Evolutionary conservation across 37 sponge, comb jelly and placozoan genomes (phyloP).

Genomic region (Ephydatia muelleri): DNA sequence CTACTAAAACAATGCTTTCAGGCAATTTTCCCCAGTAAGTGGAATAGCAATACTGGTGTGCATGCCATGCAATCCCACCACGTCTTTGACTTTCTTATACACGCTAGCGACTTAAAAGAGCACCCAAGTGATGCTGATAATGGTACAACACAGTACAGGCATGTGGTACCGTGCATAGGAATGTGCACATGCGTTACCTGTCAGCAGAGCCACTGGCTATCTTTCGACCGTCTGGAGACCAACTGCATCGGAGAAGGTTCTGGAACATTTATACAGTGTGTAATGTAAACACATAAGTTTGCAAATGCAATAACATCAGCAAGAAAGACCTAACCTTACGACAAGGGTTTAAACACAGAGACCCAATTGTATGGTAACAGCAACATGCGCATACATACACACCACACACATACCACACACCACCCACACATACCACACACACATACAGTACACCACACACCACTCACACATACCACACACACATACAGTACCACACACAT

Average conservation of each 20-base stretch:
- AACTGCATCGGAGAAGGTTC: slow-evolving; percentile 84
- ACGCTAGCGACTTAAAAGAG: too few species aligned
- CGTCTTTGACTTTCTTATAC: too few species aligned
- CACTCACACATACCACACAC: background rate
- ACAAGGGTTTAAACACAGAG: too few species aligned
- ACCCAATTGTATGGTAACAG: too few species aligned
- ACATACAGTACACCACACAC: background rate
- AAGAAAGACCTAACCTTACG: background rate
- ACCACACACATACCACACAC: background rate
- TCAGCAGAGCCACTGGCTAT: slow-evolving; percentile 93
- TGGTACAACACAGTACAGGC: background rate
- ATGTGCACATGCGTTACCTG: slow-evolving; percentile 50
- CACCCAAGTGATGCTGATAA: too few species aligned
- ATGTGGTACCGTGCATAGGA: background rate
- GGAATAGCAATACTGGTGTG: too few species aligned
- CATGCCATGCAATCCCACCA: too few species aligned
- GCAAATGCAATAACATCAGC: too few species aligned
- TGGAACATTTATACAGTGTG: too few species aligned
- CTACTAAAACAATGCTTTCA: too few species aligned
- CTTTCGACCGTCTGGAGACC: slow-evolving; percentile 89
- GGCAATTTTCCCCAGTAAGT: too few species aligned
- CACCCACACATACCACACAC: background rate
- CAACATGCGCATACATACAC: background rate
- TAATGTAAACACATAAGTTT: too few species aligned
- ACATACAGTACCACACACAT: background rate